Conservation (phyloP, 2,888 invertebrate species). For the Ametastegia equiseti region DNA sequence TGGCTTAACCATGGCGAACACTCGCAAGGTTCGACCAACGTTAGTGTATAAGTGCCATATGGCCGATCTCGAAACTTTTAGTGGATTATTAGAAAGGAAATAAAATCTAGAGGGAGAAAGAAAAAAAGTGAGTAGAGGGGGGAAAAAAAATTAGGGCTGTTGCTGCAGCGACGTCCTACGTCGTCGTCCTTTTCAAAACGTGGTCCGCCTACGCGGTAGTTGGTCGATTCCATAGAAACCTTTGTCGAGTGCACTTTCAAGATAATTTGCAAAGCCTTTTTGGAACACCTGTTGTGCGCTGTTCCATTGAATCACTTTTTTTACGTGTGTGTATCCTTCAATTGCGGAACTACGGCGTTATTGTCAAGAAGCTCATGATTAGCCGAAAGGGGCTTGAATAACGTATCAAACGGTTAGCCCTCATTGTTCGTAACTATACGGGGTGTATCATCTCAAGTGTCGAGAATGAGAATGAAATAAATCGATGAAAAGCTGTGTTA, state of each 20-base stretch:
- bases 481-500: too few relatives aligned
- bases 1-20: not conserved
- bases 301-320: not conserved
- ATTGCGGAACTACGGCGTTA: not conserved
- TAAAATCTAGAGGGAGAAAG: not conserved
- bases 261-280: conserved; percentile 25
- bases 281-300: conserved; percentile 30
- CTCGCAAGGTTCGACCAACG: not conserved
- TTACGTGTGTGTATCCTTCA: not conserved
- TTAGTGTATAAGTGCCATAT: conserved; percentile 55
- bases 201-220: not conserved
- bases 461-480: too few relatives aligned
- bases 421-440: too few relatives aligned
- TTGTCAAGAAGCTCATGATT: not conserved
- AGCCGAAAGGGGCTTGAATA: not conserved
- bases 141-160: conserved; percentile 3
- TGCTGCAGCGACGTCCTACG: not conserved
- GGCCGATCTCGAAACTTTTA: conserved; percentile 60
- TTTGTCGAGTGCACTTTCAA: conserved; percentile 27
- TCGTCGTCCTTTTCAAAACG: not conserved
- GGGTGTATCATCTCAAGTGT: too few relatives aligned
- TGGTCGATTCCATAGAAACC: conserved; percentile 14
- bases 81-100: conserved; percentile 58
- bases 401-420: not conserved
- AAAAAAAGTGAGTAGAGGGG: not conserved